Conservation (phyloP, 2,113 vertebrate species). For the Thymallus thymallus region DNA sequence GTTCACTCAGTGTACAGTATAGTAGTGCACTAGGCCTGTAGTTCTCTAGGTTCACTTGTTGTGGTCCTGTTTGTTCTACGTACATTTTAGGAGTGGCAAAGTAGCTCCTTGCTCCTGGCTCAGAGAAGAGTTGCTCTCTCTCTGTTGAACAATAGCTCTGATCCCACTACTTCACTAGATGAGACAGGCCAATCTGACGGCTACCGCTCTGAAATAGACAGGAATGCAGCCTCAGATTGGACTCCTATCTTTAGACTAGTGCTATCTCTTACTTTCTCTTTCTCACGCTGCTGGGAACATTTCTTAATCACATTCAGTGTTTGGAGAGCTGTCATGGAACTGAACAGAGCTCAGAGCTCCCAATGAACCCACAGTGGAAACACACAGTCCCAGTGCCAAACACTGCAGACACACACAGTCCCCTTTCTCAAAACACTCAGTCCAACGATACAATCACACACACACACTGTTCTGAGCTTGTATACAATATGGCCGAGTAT, state of each 20-base stretch:
- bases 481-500: slow-evolving; percentile 5
- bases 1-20: too few relatives aligned
- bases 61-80: not conserved
- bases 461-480: slow-evolving; percentile 2
- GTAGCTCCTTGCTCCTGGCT: not conserved
- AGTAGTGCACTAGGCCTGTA: too few relatives aligned
- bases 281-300: slow-evolving; percentile 47
- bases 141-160: slow-evolving; percentile 1
- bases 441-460: slow-evolving; percentile 12
- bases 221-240: slow-evolving; percentile 20
- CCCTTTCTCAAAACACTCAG: slow-evolving; percentile 38
- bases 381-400: slow-evolving; percentile 29
- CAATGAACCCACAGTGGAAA: slow-evolving; percentile 41
- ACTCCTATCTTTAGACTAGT: slow-evolving; percentile 42
- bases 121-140: not conserved
- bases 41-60: not conserved
- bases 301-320: slow-evolving; percentile 57
- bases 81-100: not conserved
- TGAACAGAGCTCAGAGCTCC: slow-evolving; percentile 33
- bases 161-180: slow-evolving; percentile 5
- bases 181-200: slow-evolving; percentile 9
- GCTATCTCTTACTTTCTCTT: slow-evolving; percentile 14
- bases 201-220: slow-evolving; percentile 32
- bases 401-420: slow-evolving; percentile 16
- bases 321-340: slow-evolving; percentile 51